Conservation (phyloP, 2,113 vertebrate genomes). For the Ciconia stormi region DNA sequence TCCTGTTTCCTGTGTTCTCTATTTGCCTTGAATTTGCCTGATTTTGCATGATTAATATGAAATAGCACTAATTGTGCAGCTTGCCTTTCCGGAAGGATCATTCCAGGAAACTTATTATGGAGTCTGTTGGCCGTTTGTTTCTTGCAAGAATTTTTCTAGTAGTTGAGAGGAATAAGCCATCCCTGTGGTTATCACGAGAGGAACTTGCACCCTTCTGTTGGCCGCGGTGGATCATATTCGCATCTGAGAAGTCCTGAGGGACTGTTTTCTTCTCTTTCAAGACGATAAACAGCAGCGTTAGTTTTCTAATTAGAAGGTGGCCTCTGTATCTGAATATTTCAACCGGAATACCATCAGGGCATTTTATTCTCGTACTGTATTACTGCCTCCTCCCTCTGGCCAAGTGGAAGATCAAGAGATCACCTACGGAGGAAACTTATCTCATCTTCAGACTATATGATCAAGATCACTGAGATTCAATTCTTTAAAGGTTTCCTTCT, state of each 20-base stretch:
- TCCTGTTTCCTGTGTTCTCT: conserved; percentile 6
- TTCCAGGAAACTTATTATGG: neutral
- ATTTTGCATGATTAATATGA: neutral
- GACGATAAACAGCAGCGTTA: neutral
- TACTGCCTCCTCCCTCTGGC: neutral
- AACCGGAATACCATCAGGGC: neutral
- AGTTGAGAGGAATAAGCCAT: neutral
- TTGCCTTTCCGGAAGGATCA: neutral
- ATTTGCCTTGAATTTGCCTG: neutral
- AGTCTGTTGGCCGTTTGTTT: neutral
- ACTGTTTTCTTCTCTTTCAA: neutral
- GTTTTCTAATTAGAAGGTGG: neutral
- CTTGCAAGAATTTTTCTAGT: neutral
- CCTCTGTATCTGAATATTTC: rapidly evolving
- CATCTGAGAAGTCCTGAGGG: rapidly evolving
- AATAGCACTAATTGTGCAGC: conserved; percentile 11
- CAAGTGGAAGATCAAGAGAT: neutral
- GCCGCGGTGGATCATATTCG: rapidly evolving
- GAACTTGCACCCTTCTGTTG: neutral
- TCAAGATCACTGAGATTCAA: too few species aligned
- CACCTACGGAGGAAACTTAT: neutral
- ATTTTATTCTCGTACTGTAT: rapidly evolving
- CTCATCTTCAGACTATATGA: neutral
- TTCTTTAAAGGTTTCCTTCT: neutral
- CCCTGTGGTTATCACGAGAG: rapidly evolving